Evolutionary conservation across 2,113 vertebrate genomes (phyloP), one percentile per base, ranked within the genome.

Genomic region (Epinephelus fuscoguttatus): DNA sequence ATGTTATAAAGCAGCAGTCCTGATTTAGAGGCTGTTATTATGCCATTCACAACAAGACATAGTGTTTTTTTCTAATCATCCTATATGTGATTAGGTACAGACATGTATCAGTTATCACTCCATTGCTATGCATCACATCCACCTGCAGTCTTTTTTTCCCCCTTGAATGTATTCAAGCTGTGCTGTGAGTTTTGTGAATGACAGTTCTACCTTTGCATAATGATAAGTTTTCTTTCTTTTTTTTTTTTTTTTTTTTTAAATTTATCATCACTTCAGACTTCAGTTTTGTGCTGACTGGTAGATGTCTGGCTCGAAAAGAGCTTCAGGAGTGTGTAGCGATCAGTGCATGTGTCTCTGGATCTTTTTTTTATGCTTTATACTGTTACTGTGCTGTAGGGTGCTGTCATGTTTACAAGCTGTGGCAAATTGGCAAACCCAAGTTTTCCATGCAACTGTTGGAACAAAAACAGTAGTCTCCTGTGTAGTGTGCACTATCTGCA

Each of bases 381-480:
- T 30, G 40, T 64, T 53, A 59, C 77, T 60, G 19, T 15, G n/a
- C 67, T 81, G 40, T 25, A 53, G 53, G 47, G 72, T 40, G 50
- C 15, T 53, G 80, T 72, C 19, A 57, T 68, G 61, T 77, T 85
- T 56, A 76, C 19, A 61, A 18, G 52, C 27, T 62, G 62, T 55
- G 33, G 37, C 2, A 11, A 59, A 40, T 30, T 66, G 67, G 66
- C 33, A 47, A 76, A 75, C 57, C 30, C 15, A 57, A 40, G 30
- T 53, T 78, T 70, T 60, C 47, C 55, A 18, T 42, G 33, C 50
- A 40, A 68, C 30, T 73, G 67, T 74, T 60, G 0, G 6, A 12
- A 23, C 50, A 49, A 47, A 62, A 52, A 47, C 55, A 13, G 37
- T 70, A 13, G 37, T 70, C 63, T 63, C 27, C 18, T 1, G 4